Evolutionary conservation across 1,140 invertebrate genomes (phyloP), one percentile per base, ranked within the genome.

Genomic region (Aporrectodea caliginosa): DNA sequence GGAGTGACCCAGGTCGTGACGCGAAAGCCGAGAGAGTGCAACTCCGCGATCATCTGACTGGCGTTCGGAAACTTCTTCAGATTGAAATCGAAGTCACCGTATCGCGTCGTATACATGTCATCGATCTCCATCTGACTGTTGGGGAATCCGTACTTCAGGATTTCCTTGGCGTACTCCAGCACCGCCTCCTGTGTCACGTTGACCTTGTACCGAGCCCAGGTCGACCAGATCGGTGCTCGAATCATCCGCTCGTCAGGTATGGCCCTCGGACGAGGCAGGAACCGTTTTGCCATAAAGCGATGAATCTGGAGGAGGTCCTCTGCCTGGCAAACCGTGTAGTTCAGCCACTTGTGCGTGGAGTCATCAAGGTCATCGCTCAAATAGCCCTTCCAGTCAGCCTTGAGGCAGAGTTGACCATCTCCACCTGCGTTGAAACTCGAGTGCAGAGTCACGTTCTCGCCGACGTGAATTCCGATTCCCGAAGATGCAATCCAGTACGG

Each of bases 1-100:
- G 94, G 95, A 90, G 96, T 94, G 35, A 94, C 91, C 95, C 95
- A 97, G 0, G 96, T 85, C 0, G 94, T 94, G 0, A 93, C 92
- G 0, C 92, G 89, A 82, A 93, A 93, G 0, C 91, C 92, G n/a
- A 77, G 33, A 0, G 83, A 82, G 81, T 93, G 92, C 0, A 95
- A 81, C 31, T 91, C 84, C 0, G 88, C 81, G 0, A 88, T 80
- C 84, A 88, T 81, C n/a, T 31, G 91, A 0, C 91, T 92, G 14
- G 93, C 90, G 80, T 94, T 88, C 0, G 92, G 91, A 85, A 96
- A 95, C 84, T 93, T 93, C 0, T 85, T 87, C 1, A 86, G 85
- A 82, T 94, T 90, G 80, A 95, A 93, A 22, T 88, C 89, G 12
- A 93, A 88, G 14, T 93, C 92, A 1, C 94, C 94, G 83, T 95